phyloP scores from a whole-genome alignment of 2,797 vertebrate genomes.

The Girardinus metallicus region DNA sequence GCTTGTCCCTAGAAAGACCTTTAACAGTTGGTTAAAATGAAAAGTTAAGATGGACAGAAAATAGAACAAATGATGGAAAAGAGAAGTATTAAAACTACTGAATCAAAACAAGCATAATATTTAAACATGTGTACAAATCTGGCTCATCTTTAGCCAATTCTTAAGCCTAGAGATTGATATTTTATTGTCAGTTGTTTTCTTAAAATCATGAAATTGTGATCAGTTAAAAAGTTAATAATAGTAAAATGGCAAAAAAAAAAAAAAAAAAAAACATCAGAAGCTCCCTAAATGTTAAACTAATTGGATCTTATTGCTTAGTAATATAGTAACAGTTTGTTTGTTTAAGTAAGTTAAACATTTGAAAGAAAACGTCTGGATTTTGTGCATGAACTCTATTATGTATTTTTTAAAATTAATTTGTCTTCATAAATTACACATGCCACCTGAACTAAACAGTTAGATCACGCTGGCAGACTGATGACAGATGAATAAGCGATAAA shows the following conservation, averaged over 20 bases:
- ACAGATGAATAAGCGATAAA: not conserved
- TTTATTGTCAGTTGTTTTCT: too few relatives aligned
- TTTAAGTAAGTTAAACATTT: not conserved
- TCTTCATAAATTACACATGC: not conserved
- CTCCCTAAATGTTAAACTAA: not conserved
- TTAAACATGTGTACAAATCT: too few relatives aligned
- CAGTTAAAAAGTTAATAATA: too few relatives aligned
- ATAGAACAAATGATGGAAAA: too few relatives aligned
- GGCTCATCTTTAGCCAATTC: too few relatives aligned
- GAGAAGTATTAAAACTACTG: too few relatives aligned
- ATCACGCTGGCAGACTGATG: not conserved
- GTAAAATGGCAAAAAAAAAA: not conserved
- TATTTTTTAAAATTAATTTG: not conserved
- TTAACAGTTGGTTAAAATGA: too few relatives aligned
- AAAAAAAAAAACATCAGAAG: not conserved
- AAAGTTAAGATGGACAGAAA: too few relatives aligned
- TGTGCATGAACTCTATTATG: not conserved
- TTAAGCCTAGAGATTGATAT: too few relatives aligned
- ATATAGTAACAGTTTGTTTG: not conserved
- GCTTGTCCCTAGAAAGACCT: too few relatives aligned
- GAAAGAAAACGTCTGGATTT: not conserved
- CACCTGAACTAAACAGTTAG: not conserved
- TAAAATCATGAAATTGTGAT: too few relatives aligned
- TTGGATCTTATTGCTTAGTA: not conserved
- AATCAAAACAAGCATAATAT: too few relatives aligned